Base-by-base conservation (phyloP, 2,113 vertebrate species). In the Hypomesus transpacificus region DNA sequence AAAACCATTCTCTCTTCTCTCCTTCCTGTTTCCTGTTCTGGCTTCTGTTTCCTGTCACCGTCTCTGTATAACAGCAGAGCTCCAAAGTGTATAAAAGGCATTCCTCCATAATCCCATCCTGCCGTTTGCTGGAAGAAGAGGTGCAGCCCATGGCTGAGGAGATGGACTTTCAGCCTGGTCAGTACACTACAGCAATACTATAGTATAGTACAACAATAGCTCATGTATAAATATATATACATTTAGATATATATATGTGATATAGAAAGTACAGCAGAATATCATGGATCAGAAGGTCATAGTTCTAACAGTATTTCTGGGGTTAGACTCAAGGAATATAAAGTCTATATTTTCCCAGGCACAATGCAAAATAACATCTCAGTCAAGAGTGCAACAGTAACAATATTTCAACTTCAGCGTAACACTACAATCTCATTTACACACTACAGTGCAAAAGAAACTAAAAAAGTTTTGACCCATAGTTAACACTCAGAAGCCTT, bases 61-160 rank as follows among this genome's bases (percentile, higher is more conserved):
- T 68, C 58, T 70, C 31, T 14, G 52, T 34, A 14, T 77, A 75
- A 58, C 83, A 92, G 89, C 90, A 89, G 76, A 90, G 87, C 74
- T 82, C 87, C 7, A 93, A 89, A 68, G 82, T 84, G 63, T 93
- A 86, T 66, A 93, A 92, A 69, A 87, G 92, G 57, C 85, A 93
- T 77, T 92, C 91, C 50, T 93, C 91, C 7, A 82, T 92, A 24
- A 91, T 91, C 80, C 91, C 92, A 39, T 91, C 91, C 9, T 89
- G 85, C 20, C 90, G 90, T 61, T 71, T 92, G 13, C 9, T 90
- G 83, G 81, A 87, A 53, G 91, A 93, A 74, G 91, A 92, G 75
- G 82, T 73, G 3, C 73, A 63, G 22, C 84, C 82, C 0, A 80
- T 58, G 26, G 51, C 86, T 0, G 85, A 88, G 54, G 84, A 80